Base-by-base conservation (phyloP, 2,113 vertebrate species). In the Stigmatopora argus region DNA sequence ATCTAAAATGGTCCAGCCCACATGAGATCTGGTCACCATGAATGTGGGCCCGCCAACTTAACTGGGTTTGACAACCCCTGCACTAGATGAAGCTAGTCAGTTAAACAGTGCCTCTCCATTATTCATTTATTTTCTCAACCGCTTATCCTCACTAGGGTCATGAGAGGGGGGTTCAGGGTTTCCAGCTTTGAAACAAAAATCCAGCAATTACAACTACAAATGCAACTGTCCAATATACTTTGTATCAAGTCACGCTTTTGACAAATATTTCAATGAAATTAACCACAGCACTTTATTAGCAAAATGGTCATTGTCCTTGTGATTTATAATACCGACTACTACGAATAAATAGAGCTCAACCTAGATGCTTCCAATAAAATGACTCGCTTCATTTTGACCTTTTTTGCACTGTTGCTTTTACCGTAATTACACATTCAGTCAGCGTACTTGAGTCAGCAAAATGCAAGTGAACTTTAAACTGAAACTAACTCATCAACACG, bases 361-460 rank as follows among this genome's bases (percentile, higher is more conserved):
- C 70, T 58, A 57, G 8, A 60, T 63, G 48, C n/a, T 18, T 68
- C 58, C 49, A 81, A 77, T 77, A 67, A 73, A 66, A 78, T 68
- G 62, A 74, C 41, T 78, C 71, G 69, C 56, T 65, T 44, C 48
- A 53, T 19, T 47, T 18, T 64, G 70, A 83, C 70, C 63, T 72
- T 71, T 75, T 47, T 48, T 45, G 59, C 65, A 63, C 47, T 18
- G 23, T 26, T 47, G 60, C 66, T 60, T 60, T 71, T 62, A 67
- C 13, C 17, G 35, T 69, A 61, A 79, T 65, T 68, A 52, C 31
- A 47, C 41, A 65, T 78, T 76, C 64, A 26, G 49, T 31, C 19
- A 35, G 19, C 57, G 38, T 72, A 23, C 21, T 51, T 26, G 66
- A 59, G 45, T 26, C 55, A 64, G 19, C 44, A 51, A 65, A 64